Evolutionary conservation across 2,797 vertebrate genomes (phyloP), one percentile per base, ranked within the genome.

Genomic region (Pelochelys cantorii): DNA sequence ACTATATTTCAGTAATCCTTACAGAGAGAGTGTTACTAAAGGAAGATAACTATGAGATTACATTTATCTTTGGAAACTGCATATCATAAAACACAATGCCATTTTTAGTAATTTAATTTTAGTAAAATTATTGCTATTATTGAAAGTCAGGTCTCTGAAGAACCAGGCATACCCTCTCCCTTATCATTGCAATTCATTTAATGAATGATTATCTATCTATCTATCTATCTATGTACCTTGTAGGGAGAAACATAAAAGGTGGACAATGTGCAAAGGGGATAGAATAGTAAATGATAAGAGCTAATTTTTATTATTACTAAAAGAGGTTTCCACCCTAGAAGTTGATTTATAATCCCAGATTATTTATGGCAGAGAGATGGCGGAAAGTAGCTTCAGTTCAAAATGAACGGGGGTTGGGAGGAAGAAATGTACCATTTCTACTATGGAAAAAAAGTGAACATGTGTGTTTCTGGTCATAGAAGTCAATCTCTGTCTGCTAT

Each of bases 261-360:
- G 90, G 74, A 68, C 94, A 83, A 90, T 90, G 90, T 88, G 60
- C 86, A 92, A 94, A 94, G 94, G 85, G 71, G 92, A 90, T 91
- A 93, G 87, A 95, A 97, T 94, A 98, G 96, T 92, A 94, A 96
- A 94, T 86, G 79, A 4, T 85, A 96, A 59, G 78, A 94, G 54
- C 85, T 86, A 34, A n/a, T 2, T 62, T 88, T 55, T 71, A 2
- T 80, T 91, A 15, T 93, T 86, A 59, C 57, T 82, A n/a, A 90
- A 0, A 90, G 17, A 56, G 18, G 5, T 42, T 20, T 87, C 81
- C 96, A 53, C 95, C 90, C 92, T 74, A 93, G 94, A 93, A 96
- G 83, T 85, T 98, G 94, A 89, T 94, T 97, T 94, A 34, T 84
- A 84, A 93, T 90, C 96, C 95, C 94, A 92, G 92, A 75, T 96